Evolutionary conservation across 1,140 invertebrate species (phyloP).

Genomic region (Diabrotica undecimpunctata): DNA sequence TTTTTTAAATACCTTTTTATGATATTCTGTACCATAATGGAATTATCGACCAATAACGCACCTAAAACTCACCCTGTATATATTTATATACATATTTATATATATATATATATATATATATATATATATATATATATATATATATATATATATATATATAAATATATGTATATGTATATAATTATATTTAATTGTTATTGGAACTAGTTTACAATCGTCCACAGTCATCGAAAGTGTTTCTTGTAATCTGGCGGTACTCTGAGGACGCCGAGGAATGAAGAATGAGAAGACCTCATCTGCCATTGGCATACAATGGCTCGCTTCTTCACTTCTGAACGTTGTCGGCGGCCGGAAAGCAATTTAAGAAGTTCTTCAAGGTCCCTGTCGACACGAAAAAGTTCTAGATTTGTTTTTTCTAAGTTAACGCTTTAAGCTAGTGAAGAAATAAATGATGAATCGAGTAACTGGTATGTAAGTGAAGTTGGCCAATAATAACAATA

Average conservation of each 20-base stretch:
- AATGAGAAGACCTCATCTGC: neutral
- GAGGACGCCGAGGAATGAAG: neutral
- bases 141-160: too few relatives aligned
- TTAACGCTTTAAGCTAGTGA: neutral
- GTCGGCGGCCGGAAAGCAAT: constrained; percentile 1
- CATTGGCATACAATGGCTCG: neutral
- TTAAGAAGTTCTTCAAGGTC: neutral
- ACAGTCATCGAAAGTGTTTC: neutral
- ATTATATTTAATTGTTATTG: too few relatives aligned
- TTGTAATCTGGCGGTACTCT: neutral
- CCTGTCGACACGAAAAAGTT: neutral
- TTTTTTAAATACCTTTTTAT: too few relatives aligned
- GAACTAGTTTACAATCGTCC: neutral
- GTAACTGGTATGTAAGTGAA: neutral
- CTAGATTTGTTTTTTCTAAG: neutral
- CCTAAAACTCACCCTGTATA: too few relatives aligned
- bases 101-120: too few relatives aligned
- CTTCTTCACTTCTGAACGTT: neutral
- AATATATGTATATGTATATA: too few relatives aligned
- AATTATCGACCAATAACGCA: too few relatives aligned
- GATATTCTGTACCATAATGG: too few relatives aligned
- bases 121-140: too few relatives aligned
- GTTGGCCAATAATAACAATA: too few relatives aligned
- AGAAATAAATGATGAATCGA: neutral
- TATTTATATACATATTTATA: too few relatives aligned